phyloP scores from a whole-genome alignment of 2,113 vertebrate genomes.

The Cyanistes caeruleus region DNA sequence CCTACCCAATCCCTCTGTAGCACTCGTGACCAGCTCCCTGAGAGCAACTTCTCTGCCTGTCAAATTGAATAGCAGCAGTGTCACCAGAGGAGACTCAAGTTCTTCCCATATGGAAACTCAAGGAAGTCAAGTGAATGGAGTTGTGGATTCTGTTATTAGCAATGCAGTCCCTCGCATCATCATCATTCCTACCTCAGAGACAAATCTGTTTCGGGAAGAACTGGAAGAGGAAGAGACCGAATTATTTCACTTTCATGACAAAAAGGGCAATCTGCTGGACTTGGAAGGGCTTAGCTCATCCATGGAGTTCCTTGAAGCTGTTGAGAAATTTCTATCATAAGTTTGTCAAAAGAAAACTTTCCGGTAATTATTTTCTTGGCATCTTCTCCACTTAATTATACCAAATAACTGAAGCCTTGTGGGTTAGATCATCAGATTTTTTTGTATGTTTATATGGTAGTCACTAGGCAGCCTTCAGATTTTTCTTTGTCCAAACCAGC shows the following conservation, averaged over 20 bases:
- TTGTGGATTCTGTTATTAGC: constrained; percentile 3
- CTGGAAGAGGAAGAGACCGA: constrained; percentile 24
- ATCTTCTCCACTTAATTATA: constrained; percentile 21
- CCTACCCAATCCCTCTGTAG: not conserved
- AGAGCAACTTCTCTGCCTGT: constrained; percentile 62
- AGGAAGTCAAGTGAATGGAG: not conserved
- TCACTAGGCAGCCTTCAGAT: constrained; percentile 35
- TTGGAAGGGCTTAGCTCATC: constrained; percentile 63
- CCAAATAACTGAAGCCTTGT: constrained; percentile 41
- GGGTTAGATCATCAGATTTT: constrained; percentile 11
- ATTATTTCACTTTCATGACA: constrained; percentile 45
- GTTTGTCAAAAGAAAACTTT: constrained; percentile 5
- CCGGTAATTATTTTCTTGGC: constrained; percentile 38
- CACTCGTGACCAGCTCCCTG: constrained; percentile 26
- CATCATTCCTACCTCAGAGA: constrained; percentile 72
- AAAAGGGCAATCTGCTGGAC: constrained; percentile 58
- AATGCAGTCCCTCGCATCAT: constrained; percentile 61
- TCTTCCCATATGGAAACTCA: not conserved
- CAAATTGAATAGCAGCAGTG: constrained; percentile 25
- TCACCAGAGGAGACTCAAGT: not conserved
- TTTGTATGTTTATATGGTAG: constrained; percentile 8
- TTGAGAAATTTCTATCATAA: constrained; percentile 71
- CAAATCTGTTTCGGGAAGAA: constrained; percentile 30
- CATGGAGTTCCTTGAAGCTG: constrained; percentile 58
- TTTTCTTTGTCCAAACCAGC: constrained; percentile 20